Evolutionary conservation across 2,888 invertebrate genomes (phyloP).

Genomic region (Papilio protenor): DNA sequence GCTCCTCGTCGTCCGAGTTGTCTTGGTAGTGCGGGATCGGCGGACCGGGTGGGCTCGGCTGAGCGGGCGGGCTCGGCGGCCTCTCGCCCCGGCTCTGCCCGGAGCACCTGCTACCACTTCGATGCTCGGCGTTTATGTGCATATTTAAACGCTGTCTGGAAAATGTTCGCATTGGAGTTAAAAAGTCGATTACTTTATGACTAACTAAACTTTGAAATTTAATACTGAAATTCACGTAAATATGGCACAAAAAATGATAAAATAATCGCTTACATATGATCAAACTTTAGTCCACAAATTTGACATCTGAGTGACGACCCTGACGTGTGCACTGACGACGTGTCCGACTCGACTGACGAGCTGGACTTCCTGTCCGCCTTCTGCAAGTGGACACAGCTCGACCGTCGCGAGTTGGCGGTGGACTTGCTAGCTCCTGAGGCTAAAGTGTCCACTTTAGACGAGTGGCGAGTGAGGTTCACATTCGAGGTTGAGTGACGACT

Average conservation of each 20-base stretch:
- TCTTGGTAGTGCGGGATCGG: conserved; percentile 41
- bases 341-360: conserved; percentile 53
- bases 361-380: conserved; percentile 47
- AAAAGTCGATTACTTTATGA: not conserved
- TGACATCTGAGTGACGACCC: conserved; percentile 57
- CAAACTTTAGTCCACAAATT: conserved; percentile 67
- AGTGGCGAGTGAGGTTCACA: conserved; percentile 49
- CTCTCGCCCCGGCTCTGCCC: conserved; percentile 66
- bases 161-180: conserved; percentile 1
- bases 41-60: not conserved
- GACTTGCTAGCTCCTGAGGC: conserved; percentile 49
- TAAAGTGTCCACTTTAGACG: conserved; percentile 45
- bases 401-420: conserved; percentile 57
- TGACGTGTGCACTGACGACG: conserved; percentile 48
- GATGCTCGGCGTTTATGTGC: conserved; percentile 67
- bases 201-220: not conserved
- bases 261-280: conserved; percentile 57
- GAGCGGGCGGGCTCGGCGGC: conserved; percentile 50
- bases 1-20: conserved; percentile 54
- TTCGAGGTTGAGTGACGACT: conserved; percentile 60
- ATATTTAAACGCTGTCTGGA: conserved; percentile 69
- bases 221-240: not conserved
- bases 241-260: not conserved
- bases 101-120: conserved; percentile 62
- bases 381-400: conserved; percentile 59